A percentile compares a stretch with the other conserved stretches of the same genome.
These are phyloP conservation scores for Nyctibius bracteatus DNA, from an alignment of 2,113 vertebrate genomes.

Conservation along the genomic window DNA sequence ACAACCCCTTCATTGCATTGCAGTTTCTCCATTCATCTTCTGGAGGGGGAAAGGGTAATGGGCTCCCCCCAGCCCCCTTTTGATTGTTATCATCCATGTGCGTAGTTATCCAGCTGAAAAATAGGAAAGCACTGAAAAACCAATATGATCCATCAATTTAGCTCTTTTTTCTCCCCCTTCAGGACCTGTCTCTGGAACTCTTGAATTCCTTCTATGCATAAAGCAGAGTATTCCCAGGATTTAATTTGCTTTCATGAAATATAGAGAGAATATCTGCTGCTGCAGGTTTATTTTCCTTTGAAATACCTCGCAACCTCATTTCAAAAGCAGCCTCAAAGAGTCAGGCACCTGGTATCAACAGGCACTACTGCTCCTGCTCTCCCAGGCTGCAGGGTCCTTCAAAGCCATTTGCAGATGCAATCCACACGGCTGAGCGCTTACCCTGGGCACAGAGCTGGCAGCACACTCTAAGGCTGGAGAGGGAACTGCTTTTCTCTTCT, in stretches of 20 bases:
- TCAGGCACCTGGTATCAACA: not conserved
- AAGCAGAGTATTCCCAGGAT: not conserved
- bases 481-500: not conserved
- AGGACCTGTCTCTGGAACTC: not conserved
- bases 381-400: not conserved
- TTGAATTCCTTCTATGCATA: not conserved
- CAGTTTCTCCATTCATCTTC: not conserved
- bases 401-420: accelerated
- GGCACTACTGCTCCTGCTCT: not conserved
- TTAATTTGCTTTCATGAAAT: not conserved
- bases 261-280: not conserved
- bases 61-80: not conserved
- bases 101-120: not conserved
- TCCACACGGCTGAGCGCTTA: accelerated
- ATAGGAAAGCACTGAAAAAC: not conserved
- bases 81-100: too few species aligned
- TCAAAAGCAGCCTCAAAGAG: not conserved
- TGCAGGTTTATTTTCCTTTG: not conserved
- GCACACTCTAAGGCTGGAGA: not conserved
- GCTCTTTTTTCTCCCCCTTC: not conserved
- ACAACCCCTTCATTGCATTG: accelerated
- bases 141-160: not conserved
- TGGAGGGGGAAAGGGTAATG: too few species aligned
- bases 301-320: not conserved
- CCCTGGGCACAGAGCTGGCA: not conserved